Base-by-base conservation (phyloP, 2,888 invertebrate species). In the Drosophila neutralis region DNA sequence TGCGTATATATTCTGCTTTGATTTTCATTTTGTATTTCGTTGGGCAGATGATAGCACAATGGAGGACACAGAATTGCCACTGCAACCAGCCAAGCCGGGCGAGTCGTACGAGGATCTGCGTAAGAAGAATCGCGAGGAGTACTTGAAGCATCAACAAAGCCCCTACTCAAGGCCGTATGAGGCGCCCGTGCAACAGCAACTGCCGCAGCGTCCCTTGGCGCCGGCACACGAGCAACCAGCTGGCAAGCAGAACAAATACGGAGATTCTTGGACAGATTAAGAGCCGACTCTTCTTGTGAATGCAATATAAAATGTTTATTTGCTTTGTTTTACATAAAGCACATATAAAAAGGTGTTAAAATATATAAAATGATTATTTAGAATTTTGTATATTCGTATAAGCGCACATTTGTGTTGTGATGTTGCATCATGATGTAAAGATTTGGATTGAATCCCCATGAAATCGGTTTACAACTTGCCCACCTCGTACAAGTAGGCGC, bases 401-500 rank as follows among this genome's bases (percentile, higher is more conserved):
- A 61, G 54, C 53, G 57, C 72, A 63, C 52, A 29, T 13, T n/a
- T 38, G 18, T 4, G 49, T 57, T 63, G 70, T 75, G 79, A 75
- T 78, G 66, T 63, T 63, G 3, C 79, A 78, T 59, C 75, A 52
- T 65, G 52, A 49, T 65, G 69, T 61, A 21, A 21, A n/a, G 11
- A 36, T n/a, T 52, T 10, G 60, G 33, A 69, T 65, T 42, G 15
- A 35, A 29, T 49, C 49, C 58, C 33, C 8, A 35, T 35, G 2
- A 33, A 56, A 38, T 56, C 11, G 21, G 49, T 56, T 62, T 86
- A 74, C 67, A 92, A 76, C 64, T 90, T 82, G 38, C 92, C 92
- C 29, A 93, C 90, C 94, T 98, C 98, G 90, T 96, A 95, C 71
- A 98, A 93, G 93, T 98, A 98, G 29, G 98, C 97, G 38, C 97